Conservation (phyloP, 2,797 vertebrate genomes). For the Stomatorhinus walkeri region DNA sequence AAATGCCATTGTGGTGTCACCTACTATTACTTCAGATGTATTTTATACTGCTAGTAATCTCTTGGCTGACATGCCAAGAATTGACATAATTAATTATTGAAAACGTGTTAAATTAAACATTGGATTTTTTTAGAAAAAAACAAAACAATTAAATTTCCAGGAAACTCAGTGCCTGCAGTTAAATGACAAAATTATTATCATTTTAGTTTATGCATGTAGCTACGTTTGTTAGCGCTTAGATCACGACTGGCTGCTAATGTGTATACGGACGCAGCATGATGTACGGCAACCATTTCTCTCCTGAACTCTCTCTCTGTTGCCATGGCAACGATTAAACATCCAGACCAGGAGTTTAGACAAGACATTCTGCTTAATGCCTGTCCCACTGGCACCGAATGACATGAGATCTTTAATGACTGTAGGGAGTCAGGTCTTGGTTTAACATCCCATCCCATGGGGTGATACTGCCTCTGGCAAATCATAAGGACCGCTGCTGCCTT, state of each 20-base stretch:
- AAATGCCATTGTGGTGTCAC: neutral
- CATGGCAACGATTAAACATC: constrained; percentile 5
- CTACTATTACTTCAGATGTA: neutral
- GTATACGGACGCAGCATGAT: neutral
- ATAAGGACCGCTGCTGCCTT: neutral
- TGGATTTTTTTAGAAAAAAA: neutral
- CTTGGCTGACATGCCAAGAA: neutral
- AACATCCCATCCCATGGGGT: constrained; percentile 1
- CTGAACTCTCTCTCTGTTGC: constrained; percentile 4
- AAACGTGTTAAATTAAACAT: neutral
- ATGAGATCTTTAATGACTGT: neutral
- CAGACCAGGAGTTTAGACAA: neutral
- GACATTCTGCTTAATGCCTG: neutral
- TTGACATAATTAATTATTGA: neutral
- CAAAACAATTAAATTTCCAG: neutral
- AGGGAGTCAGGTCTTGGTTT: neutral
- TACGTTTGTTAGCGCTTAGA: neutral
- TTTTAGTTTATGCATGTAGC: neutral
- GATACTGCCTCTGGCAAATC: neutral
- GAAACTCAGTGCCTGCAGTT: neutral
- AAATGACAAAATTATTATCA: neutral
- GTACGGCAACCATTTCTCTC: constrained; percentile 5
- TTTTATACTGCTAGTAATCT: neutral
- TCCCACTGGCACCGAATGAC: neutral
- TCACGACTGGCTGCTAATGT: neutral